phyloP scores from a whole-genome alignment of 2,888 invertebrate genomes.

The Papilio elwesi region DNA sequence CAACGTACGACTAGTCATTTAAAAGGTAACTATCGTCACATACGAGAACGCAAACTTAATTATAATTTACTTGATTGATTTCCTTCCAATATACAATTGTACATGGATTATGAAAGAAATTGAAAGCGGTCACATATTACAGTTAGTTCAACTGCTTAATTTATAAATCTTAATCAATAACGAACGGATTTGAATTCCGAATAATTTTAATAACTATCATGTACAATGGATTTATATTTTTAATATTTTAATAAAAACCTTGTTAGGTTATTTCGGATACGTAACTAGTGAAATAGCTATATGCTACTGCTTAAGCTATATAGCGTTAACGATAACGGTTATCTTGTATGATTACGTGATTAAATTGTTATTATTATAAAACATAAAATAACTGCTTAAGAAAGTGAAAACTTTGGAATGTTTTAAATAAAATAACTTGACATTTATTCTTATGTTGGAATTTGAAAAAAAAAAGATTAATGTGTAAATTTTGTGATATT shows the following conservation, averaged over 20 bases:
- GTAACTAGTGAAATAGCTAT: too few relatives aligned
- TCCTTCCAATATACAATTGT: not conserved
- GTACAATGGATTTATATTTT: not conserved
- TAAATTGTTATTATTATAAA: too few relatives aligned
- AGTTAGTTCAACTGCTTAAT: not conserved
- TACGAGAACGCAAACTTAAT: slow-evolving; percentile 57
- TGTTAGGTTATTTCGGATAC: too few relatives aligned
- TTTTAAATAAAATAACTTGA: too few relatives aligned
- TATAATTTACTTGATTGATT: not conserved
- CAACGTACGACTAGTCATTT: slow-evolving; percentile 67
- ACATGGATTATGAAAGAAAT: not conserved
- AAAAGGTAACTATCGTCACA: slow-evolving; percentile 67
- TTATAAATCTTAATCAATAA: slow-evolving; percentile 2
- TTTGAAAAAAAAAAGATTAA: too few relatives aligned
- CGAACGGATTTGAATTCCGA: slow-evolving; percentile 4
- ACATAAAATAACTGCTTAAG: too few relatives aligned
- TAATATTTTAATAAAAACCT: not conserved
- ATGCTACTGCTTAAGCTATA: too few relatives aligned
- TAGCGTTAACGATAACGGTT: too few relatives aligned
- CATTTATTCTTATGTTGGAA: too few relatives aligned
- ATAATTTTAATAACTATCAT: not conserved
- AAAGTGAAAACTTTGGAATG: too few relatives aligned
- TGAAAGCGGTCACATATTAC: not conserved
- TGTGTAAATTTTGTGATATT: too few relatives aligned
- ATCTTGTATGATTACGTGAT: too few relatives aligned